Percentiles rank a stretch among this genome's conserved stretches.
Conservation (phyloP, 2,888 invertebrate species). For the Caenorhabditis wallacei region DNA sequence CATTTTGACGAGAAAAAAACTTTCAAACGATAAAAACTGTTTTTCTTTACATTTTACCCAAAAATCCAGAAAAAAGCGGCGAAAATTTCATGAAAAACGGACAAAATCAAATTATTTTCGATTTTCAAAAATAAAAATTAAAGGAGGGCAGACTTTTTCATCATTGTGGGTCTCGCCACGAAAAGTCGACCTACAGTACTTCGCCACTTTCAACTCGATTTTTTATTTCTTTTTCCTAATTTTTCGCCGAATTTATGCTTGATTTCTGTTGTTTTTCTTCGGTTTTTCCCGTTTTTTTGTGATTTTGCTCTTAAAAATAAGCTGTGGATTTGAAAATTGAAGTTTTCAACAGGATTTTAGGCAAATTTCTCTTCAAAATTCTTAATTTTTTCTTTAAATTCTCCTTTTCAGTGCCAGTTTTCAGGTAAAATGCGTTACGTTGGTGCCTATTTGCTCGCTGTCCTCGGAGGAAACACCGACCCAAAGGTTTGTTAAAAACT, state of each 20-base stretch:
- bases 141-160: not conserved
- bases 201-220: not conserved
- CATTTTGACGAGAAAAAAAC: too few relatives aligned
- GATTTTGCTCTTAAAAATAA: too few relatives aligned
- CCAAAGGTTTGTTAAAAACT: slow-evolving; percentile 85
- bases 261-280: not conserved
- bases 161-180: not conserved
- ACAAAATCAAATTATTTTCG: not conserved
- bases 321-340: too few relatives aligned
- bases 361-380: too few relatives aligned
- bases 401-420: too few relatives aligned
- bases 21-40: too few relatives aligned
- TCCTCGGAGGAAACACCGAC: slow-evolving; percentile 92
- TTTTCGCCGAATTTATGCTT: not conserved
- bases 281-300: too few relatives aligned
- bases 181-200: not conserved
- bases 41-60: too few relatives aligned
- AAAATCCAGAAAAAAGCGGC: too few relatives aligned
- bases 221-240: not conserved
- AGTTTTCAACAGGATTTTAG: too few relatives aligned
- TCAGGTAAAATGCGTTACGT: slow-evolving; percentile 93
- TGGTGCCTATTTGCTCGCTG: slow-evolving; percentile 96
- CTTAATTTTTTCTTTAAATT: not conserved
- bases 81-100: not conserved
- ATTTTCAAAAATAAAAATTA: not conserved